A percentile compares a stretch with the other conserved stretches of the same genome.
Conservation (phyloP, 1,140 invertebrate species). For the Ooceraea biroi region DNA sequence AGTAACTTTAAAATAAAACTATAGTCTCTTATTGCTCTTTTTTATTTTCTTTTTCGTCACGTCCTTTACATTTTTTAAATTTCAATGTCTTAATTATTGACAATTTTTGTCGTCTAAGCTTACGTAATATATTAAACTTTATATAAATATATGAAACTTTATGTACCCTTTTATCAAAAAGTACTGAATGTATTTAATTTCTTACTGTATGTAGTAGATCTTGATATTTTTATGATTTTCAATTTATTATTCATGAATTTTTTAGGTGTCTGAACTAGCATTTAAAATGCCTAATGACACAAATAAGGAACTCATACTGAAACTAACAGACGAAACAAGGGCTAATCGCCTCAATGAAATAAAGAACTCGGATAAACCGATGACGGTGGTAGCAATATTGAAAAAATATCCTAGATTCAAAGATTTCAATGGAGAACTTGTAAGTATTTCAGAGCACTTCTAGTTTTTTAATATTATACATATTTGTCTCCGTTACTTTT, state of each 20-base stretch:
- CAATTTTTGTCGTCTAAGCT: background rate
- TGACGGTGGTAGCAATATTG: background rate
- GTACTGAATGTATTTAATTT: constrained; percentile 7
- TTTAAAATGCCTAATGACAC: constrained; percentile 16
- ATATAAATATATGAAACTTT: background rate
- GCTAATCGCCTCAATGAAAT: constrained; percentile 50
- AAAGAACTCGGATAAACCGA: background rate
- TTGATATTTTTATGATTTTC: constrained; percentile 3
- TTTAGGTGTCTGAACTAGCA: constrained; percentile 1
- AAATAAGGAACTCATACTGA: constrained; percentile 50
- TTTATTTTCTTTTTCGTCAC: background rate
- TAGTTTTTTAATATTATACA: background rate
- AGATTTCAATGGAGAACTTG: background rate
- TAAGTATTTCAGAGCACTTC: background rate
- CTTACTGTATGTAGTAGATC: background rate
- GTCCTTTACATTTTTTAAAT: background rate
- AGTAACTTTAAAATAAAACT: too few species aligned
- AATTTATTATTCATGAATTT: background rate
- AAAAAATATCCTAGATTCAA: background rate
- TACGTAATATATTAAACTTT: too few species aligned
- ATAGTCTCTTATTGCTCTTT: too few species aligned
- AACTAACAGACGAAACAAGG: constrained; percentile 53
- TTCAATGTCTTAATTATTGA: background rate
- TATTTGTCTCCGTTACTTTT: background rate
- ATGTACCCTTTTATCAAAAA: background rate